These are phyloP conservation scores for Cheirogaleus major DNA, from an alignment of 2,797 vertebrate genomes.

Conservation along the genomic window DNA sequence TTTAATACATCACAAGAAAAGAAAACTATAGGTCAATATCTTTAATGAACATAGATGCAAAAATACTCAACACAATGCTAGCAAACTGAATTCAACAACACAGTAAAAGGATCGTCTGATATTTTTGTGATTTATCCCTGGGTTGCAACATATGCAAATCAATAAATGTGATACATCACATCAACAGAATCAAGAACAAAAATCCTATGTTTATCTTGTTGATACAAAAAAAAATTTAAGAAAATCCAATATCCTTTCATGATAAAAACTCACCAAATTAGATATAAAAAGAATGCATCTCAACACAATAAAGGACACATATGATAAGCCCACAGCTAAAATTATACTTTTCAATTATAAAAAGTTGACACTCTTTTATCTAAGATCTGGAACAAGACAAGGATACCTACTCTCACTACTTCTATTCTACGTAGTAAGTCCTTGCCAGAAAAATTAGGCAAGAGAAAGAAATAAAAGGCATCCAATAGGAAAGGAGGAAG, in stretches of 20 bases:
- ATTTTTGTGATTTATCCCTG: background rate
- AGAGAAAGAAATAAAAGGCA: background rate
- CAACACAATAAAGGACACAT: background rate
- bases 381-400: background rate
- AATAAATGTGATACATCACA: background rate
- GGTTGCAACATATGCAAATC: background rate
- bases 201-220: background rate
- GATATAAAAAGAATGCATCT: background rate
- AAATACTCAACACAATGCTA: background rate
- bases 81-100: background rate
- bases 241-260: background rate
- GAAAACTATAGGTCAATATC: background rate
- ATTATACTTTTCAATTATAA: background rate
- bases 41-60: background rate
- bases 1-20: background rate
- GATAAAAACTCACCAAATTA: background rate
- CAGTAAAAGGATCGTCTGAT: background rate
- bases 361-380: background rate
- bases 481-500: background rate
- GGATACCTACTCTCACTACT: background rate
- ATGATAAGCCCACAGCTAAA: background rate
- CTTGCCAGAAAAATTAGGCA: background rate
- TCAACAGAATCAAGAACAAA: background rate
- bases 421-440: background rate
- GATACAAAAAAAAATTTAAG: background rate